Percentiles rank a stretch among this genome's conserved stretches.
phyloP scores from a whole-genome alignment of 2,888 invertebrate species.

The Asteroscopus sphinx region DNA sequence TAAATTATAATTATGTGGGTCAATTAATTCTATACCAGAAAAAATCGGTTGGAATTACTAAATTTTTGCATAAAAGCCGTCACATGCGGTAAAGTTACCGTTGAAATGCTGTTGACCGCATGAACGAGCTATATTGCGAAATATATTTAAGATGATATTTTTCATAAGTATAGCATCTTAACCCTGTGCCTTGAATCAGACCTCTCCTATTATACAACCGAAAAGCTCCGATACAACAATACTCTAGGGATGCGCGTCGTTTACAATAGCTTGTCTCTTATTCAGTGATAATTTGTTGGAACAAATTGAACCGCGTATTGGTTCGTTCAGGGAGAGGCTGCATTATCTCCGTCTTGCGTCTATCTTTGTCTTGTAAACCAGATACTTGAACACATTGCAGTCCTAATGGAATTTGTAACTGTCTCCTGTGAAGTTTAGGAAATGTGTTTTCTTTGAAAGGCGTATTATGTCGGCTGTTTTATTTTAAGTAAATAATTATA shows the following conservation, averaged over 20 bases:
- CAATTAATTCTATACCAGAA: too few species aligned
- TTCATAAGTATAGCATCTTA: too few species aligned
- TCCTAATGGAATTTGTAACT: constrained; percentile 39
- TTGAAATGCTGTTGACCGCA: too few species aligned
- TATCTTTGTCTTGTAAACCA: constrained; percentile 40
- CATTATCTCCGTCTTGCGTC: constrained; percentile 23
- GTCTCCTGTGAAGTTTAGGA: constrained; percentile 16
- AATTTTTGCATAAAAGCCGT: too few species aligned
- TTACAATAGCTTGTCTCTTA: constrained; percentile 55
- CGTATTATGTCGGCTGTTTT: too few species aligned
- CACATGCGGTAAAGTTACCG: too few species aligned
- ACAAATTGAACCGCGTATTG: constrained; percentile 56
- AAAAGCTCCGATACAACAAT: constrained; percentile 1
- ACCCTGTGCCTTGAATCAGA: too few species aligned
- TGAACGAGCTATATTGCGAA: too few species aligned
- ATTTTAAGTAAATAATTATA: too few species aligned
- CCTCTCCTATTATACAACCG: background rate
- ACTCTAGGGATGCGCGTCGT: constrained; percentile 5
- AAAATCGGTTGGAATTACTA: too few species aligned
- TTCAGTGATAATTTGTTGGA: constrained; percentile 60
- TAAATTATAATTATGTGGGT: too few species aligned
- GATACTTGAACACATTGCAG: constrained; percentile 33
- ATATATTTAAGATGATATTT: too few species aligned
- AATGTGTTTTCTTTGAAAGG: constrained; percentile 4
- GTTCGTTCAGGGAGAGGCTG: constrained; percentile 42